Base-by-base conservation (phyloP, 2,888 invertebrate species). In the Dasysyrphus tricinctus region DNA sequence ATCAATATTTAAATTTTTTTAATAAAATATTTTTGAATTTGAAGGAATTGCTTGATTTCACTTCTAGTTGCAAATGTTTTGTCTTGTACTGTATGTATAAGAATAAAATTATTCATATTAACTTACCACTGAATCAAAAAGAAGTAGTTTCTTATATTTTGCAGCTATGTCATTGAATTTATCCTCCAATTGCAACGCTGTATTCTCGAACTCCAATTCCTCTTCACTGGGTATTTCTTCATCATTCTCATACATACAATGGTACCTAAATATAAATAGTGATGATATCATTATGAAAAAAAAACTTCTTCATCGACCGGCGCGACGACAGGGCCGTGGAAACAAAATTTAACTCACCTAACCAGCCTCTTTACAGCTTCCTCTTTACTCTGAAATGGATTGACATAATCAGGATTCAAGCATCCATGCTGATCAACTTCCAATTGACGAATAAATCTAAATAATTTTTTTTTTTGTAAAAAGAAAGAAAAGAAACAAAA, bases 91-190 rank as follows among this genome's bases (percentile, higher is more conserved):
- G n/a, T n/a, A n/a, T n/a, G n/a, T n/a, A n/a, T n/a, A n/a, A n/a
- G n/a, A n/a, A n/a, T 32, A 51, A 24, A 74, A 56, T 37, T 2
- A 24, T 54, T 29, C 6, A 54, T 12, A 61, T 39, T 34, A 49
- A 90, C 94, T 93, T 92, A 97, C 96, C 95, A 95, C 96, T 90
- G 96, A 96, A 90, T 97, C 96, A 92, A 96, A 95, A 89, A 96
- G 93, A 69, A 96, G 93, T 77, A 96, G 93, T 90, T 94, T 94
- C 86, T 95, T 94, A 91, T 96, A 97, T 91, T 96, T 96, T 89
- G 95, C 95, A 89, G 95, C 94, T 94, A 97, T 95, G 84, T 94
- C 93, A 39, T 94, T 94, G 90, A 95, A 96, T 92, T 96, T 96
- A 88, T 94, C 94, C 49, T 96, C 93, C 88, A 96, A 93, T 90